Conservation (phyloP, 2,113 vertebrate species). For the Phasianus colchicus region DNA sequence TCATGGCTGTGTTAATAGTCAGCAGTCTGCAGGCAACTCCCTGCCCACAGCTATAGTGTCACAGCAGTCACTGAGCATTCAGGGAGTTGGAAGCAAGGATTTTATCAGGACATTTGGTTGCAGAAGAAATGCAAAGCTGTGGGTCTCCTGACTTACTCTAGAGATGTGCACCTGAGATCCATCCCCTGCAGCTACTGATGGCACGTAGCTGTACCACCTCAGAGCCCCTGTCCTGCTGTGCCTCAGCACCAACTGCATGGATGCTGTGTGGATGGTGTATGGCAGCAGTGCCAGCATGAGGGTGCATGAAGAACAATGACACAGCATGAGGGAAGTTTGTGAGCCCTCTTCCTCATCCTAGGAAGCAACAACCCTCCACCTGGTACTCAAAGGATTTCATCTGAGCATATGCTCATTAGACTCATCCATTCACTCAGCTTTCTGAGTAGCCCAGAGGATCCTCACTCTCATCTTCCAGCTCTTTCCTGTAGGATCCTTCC, state of each 20-base stretch:
- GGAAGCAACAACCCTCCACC: not conserved
- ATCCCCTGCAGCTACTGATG: not conserved
- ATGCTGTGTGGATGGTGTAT: fast-evolving
- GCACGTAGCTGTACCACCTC: not conserved
- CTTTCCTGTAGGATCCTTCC: not conserved
- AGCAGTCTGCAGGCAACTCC: conserved; percentile 3
- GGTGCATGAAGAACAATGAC: not conserved
- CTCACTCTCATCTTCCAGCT: not conserved
- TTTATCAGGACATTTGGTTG: not conserved
- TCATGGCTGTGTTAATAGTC: conserved; percentile 11
- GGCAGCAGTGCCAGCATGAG: fast-evolving
- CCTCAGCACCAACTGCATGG: not conserved
- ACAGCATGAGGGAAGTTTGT: not conserved
- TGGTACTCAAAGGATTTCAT: not conserved
- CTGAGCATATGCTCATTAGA: not conserved
- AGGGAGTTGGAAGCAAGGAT: not conserved
- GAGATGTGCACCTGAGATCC: not conserved
- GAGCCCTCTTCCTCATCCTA: not conserved
- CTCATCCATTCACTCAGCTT: not conserved
- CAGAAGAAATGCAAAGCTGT: not conserved
- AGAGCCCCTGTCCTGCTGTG: fast-evolving
- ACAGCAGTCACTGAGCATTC: not conserved
- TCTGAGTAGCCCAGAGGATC: not conserved
- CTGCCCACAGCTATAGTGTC: not conserved
- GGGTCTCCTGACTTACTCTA: not conserved